Percentiles rank a stretch among this genome's conserved stretches.
Evolutionary conservation across 2,113 vertebrate genomes (phyloP).

Genomic region (Percina caprodes): DNA sequence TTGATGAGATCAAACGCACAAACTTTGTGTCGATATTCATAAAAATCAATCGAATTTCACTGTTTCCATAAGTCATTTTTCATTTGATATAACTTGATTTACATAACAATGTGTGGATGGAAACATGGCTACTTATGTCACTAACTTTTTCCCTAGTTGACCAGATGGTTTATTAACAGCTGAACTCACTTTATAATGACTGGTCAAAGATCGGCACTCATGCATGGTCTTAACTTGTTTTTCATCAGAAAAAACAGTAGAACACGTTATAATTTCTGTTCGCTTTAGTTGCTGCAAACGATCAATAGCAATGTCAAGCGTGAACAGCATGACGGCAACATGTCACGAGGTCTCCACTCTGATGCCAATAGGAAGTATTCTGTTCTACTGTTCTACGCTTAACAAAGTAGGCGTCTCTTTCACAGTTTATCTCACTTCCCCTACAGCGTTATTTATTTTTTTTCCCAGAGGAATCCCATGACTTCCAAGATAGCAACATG

Average conservation of each 20-base stretch:
- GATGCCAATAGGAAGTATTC: not conserved
- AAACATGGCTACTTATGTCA: too few species aligned
- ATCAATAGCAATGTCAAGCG: not conserved
- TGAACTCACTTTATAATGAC: not conserved
- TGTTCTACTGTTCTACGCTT: slow-evolving; percentile 5
- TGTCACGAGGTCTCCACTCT: slow-evolving; percentile 36
- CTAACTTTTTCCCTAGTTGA: not conserved
- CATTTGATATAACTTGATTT: too few species aligned
- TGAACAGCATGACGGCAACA: slow-evolving; percentile 14
- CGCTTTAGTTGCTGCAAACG: not conserved
- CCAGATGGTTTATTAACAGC: not conserved
- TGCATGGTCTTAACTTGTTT: not conserved
- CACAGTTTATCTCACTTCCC: not conserved
- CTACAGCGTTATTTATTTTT: slow-evolving; percentile 26
- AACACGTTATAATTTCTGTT: not conserved
- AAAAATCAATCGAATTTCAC: too few species aligned
- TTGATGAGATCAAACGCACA: too few species aligned
- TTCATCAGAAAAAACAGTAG: not conserved
- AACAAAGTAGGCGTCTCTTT: not conserved
- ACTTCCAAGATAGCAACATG: slow-evolving; percentile 29
- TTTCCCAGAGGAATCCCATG: slow-evolving; percentile 40
- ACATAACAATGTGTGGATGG: too few species aligned
- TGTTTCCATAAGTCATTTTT: too few species aligned
- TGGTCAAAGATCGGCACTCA: slow-evolving; percentile 22
- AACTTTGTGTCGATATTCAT: too few species aligned